Evolutionary conservation across 1,140 invertebrate genomes (phyloP), one percentile per base, ranked within the genome.

Genomic region (Steinernema feltiae): DNA sequence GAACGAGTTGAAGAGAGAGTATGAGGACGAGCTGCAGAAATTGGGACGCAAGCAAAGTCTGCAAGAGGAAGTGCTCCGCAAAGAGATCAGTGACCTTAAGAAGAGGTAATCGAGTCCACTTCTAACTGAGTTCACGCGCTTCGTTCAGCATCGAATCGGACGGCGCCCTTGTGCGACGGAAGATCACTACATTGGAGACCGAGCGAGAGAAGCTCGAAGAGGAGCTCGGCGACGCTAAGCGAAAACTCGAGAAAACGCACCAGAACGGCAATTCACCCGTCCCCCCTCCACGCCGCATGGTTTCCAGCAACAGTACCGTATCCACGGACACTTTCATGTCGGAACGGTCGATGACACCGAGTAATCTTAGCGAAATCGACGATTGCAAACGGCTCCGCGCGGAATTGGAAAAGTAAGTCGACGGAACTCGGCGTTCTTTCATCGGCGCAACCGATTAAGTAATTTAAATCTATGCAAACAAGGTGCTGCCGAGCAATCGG

Each of bases 391-490:
- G 53, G 12, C 53, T 63, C 53, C 53, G 53, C 53, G 53, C 53
- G 7, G 53, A 63, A 27, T 27, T 63, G 12, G 53, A 63, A 15
- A 63, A 63, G 53, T 63, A 63, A 63, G 41, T 46, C 41, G 41
- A n/a, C n/a, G n/a, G 35, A 41, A 41, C 18, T 41, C 35, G 7
- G 35, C 18, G 7, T 41, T 41, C 53, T 63, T 63, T 63, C 3
- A 17, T 63, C 18, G 53, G 53, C 53, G 53, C 53, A 63, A 63
- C 53, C 53, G 53, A 15, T 63, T 63, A 63, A 63, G 53, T 63
- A 63, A 63, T 63, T 63, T 63, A 63, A 63, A 63, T 63, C 53
- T 63, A 27, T 63, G 53, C 53, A 63, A 63, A 63, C 53, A 63
- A 12, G 53, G 15, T 27, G 41, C 41, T n/a, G 41, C 7, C n/a